Percentiles rank a stretch among this genome's conserved stretches.
These are phyloP conservation scores for Gandaritis pyraliata DNA, from an alignment of 2,888 invertebrate species.

Conservation along the genomic window DNA sequence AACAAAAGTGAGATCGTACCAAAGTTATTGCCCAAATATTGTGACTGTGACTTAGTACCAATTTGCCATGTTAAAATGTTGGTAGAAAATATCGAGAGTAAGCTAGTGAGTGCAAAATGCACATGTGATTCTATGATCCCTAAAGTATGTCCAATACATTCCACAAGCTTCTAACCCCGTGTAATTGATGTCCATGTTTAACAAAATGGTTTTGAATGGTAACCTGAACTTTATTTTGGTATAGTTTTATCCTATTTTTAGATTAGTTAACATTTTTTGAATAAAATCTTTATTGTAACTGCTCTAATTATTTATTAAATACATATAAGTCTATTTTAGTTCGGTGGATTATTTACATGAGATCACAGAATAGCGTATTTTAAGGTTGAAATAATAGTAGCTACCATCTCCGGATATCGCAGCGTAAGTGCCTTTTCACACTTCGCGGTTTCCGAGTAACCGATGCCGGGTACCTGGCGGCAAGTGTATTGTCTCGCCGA, in stretches of 20 bases:
- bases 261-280: not conserved
- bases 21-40: slow-evolving; percentile 44
- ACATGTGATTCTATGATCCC: slow-evolving; percentile 69
- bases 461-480: too few species aligned
- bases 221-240: not conserved
- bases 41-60: slow-evolving; percentile 71
- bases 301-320: too few species aligned
- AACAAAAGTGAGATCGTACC: slow-evolving; percentile 29
- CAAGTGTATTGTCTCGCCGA: too few species aligned
- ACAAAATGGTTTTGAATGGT: slow-evolving; percentile 2
- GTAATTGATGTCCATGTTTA: slow-evolving; percentile 14
- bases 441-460: too few species aligned
- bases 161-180: slow-evolving; percentile 27
- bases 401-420: too few species aligned
- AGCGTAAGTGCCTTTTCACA: too few species aligned
- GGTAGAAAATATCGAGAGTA: slow-evolving; percentile 70
- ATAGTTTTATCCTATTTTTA: slow-evolving; percentile 1
- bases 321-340: too few species aligned
- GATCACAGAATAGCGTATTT: too few species aligned
- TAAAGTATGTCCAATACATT: slow-evolving; percentile 71
- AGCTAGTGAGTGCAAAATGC: slow-evolving; percentile 62
- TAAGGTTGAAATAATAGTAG: too few species aligned
- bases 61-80: slow-evolving; percentile 78
- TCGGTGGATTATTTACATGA: too few species aligned
- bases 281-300: not conserved